Base-by-base conservation (phyloP, 2,888 invertebrate genomes). In the Aporophyla nigra region DNA sequence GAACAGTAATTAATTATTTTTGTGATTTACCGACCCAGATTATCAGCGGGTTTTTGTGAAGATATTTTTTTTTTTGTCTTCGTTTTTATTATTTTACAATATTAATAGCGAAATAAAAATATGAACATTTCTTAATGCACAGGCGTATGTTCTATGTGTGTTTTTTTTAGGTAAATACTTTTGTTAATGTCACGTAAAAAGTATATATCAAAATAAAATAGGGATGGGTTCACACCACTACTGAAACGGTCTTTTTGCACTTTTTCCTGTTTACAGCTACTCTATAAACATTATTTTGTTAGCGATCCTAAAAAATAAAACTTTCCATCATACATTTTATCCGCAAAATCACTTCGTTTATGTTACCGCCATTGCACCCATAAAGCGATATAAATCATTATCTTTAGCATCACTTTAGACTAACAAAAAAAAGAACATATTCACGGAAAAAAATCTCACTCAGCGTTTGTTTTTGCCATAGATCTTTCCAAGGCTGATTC, bases 401-500 rank as follows among this genome's bases (percentile, higher is more conserved):
- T 73, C 67, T 56, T 69, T 21, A 58, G 16, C 24, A 62, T 40
- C 54, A 58, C n/a, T 67, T 58, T 27, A 24, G 27, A 43, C 21
- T 5, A 19, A 66, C 58, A 53, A 67, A 61, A 74, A 70, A 24
- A 62, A 49, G n/a, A 24, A 9, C 5, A 4, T 51, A 6, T 27
- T 1, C 4, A 49, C 46, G 53, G 56, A 46, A 63, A 76, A 5
- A 19, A 33, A 21, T 59, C 65, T 53, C 53, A 43, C 63, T 19
- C 49, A 4, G 14, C 56, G 19, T 56, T 75, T 56, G 81, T 80
- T 80, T 80, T 80, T 71, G 80, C 24, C 56, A 58, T 7, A 63
- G 43, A 69, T 76, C 65, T 76, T 59, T 66, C n/a, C 80, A 80
- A 80, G 80, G 80, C 59, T 65, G 58, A 33, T 53, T 49, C 51